Conservation (phyloP, 1,140 invertebrate genomes). For the Bombus sylvicola region DNA sequence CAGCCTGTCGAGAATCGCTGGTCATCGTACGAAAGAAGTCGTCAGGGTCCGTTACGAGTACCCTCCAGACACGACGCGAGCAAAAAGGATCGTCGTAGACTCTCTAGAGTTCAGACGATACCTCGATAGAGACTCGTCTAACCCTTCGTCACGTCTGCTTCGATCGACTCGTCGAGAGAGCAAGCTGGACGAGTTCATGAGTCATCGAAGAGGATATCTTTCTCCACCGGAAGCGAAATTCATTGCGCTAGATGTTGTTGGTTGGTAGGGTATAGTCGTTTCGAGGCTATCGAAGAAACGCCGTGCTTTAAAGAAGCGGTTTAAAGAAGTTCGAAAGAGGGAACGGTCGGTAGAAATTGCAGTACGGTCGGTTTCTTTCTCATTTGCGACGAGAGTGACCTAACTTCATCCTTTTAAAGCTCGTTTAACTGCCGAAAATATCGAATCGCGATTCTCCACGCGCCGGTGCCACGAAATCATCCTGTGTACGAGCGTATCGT, state of each 20-base stretch:
- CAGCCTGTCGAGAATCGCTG: conserved; percentile 53
- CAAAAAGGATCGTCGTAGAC: conserved; percentile 35
- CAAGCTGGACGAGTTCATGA: neutral
- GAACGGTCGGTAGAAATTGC: neutral
- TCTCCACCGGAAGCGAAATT: neutral
- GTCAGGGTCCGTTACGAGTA: conserved; percentile 51
- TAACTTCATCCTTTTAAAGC: conserved; percentile 14
- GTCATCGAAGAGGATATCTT: neutral
- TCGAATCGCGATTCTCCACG: conserved; percentile 61
- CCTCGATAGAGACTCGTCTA: neutral
- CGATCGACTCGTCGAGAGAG: neutral
- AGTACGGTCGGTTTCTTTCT: neutral
- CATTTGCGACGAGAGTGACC: conserved; percentile 2
- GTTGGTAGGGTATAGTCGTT: neutral
- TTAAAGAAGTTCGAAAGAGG: neutral
- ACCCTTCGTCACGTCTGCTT: conserved; percentile 31
- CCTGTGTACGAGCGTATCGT: conserved; percentile 51
- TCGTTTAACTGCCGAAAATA: conserved; percentile 47
- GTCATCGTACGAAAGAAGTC: conserved; percentile 67
- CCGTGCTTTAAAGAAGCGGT: neutral
- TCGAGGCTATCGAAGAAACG: no score
- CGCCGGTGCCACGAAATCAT: conserved; percentile 60
- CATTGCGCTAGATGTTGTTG: conserved; percentile 7
- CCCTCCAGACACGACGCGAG: conserved; percentile 53
- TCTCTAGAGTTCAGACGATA: conserved; percentile 7